Percentiles rank a stretch among this genome's conserved stretches.
These are phyloP conservation scores for Melanchra persicariae DNA, from an alignment of 2,888 invertebrate genomes.

Conservation along the genomic window DNA sequence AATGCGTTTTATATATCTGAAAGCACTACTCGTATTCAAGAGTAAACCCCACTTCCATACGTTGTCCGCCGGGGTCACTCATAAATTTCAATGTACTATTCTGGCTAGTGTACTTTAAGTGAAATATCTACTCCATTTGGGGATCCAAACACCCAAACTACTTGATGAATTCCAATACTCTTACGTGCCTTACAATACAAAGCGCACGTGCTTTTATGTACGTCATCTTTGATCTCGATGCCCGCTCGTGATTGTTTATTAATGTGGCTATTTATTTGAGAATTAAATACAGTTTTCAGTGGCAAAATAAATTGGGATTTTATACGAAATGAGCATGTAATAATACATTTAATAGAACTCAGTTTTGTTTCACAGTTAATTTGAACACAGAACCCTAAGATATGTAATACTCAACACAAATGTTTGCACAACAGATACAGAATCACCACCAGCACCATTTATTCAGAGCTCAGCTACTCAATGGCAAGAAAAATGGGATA, in stretches of 20 bases:
- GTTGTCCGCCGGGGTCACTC: slow-evolving; percentile 83
- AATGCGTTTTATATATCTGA: slow-evolving; percentile 79
- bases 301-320: background rate
- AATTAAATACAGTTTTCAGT: background rate
- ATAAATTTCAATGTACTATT: slow-evolving; percentile 87
- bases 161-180: slow-evolving; percentile 84
- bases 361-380: background rate
- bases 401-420: slow-evolving; percentile 19
- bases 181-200: slow-evolving; percentile 73
- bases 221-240: slow-evolving; percentile 48
- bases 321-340: background rate
- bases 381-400: background rate
- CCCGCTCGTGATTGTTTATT: slow-evolving; percentile 26
- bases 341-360: too few species aligned
- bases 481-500: slow-evolving; percentile 56
- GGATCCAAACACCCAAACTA: slow-evolving; percentile 80
- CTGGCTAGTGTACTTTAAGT: slow-evolving; percentile 85
- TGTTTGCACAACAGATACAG: slow-evolving; percentile 38
- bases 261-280: slow-evolving; percentile 16
- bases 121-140: slow-evolving; percentile 86
- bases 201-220: slow-evolving; percentile 51
- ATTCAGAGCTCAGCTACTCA: slow-evolving; percentile 58
- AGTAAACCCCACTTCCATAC: slow-evolving; percentile 77
- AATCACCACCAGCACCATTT: slow-evolving; percentile 53
- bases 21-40: slow-evolving; percentile 76